Percentiles rank a stretch among this genome's conserved stretches.
Evolutionary conservation across 2,113 vertebrate genomes (phyloP).

Genomic region (Manacus vitellinus): DNA sequence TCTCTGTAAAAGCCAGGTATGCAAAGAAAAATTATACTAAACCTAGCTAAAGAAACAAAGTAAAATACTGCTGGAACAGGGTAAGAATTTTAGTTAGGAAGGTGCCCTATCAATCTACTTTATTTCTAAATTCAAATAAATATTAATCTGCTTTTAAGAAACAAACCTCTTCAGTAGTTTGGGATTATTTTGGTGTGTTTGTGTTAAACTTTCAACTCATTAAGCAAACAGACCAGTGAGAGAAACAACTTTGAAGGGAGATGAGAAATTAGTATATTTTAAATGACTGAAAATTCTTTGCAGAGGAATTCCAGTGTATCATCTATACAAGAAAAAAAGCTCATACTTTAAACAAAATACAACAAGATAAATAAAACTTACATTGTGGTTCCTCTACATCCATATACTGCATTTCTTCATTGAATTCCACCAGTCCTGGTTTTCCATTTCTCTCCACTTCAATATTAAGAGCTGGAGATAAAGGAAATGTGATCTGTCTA

Average conservation of each 20-base stretch:
- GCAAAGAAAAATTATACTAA: neutral
- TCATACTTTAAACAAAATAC: neutral
- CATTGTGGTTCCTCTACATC: conserved; percentile 93
- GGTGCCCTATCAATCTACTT: neutral
- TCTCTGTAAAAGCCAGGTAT: neutral
- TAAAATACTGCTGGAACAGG: neutral
- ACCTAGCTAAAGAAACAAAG: neutral
- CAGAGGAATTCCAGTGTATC: neutral
- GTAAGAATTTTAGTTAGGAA: neutral
- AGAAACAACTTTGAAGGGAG: neutral
- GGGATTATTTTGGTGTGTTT: neutral
- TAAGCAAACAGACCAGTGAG: neutral
- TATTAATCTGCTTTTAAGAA: neutral
- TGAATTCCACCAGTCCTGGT: conserved; percentile 85
- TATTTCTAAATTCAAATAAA: neutral
- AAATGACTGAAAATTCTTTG: neutral
- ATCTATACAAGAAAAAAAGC: neutral
- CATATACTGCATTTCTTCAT: conserved; percentile 96
- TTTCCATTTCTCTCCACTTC: conserved; percentile 93
- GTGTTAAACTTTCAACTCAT: neutral
- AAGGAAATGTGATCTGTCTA: conserved; percentile 93
- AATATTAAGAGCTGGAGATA: conserved; percentile 87
- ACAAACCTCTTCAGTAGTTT: neutral
- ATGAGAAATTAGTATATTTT: neutral
- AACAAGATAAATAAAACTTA: conserved; percentile 66